Base-by-base conservation (phyloP, 2,797 vertebrate genomes). In the Urosaurus nigricauda region DNA sequence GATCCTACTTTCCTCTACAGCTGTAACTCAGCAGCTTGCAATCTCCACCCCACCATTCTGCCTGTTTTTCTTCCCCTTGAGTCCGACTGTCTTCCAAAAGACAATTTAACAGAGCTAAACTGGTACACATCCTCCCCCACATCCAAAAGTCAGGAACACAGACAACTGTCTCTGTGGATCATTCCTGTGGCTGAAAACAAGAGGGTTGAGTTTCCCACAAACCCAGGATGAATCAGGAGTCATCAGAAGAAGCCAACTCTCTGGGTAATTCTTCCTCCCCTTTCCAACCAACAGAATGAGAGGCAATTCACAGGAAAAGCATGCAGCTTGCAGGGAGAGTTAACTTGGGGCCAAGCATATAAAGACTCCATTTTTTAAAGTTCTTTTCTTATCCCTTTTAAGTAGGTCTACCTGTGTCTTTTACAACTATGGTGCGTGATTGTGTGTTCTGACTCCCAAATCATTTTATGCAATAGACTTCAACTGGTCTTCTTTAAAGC, bases 161-260 rank as follows among this genome's bases (percentile, higher is more conserved):
- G 80, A 89, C 90, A 83, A 84, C 90, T 89, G 87, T 89, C 87
- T 89, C 87, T 60, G 68, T 65, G 70, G 81, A 91, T 91, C 84
- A 89, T 91, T 91, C 90, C 87, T 87, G 84, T 89, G 87, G 90
- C 84, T 80, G 24, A 74, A 88, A 87, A 89, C 84, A 84, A 91
- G 87, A 84, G 80, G 75, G 65, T 75, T 84, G 84, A 84, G 80
- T 89, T 87, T 87, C 84, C 87, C 87, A 80, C 84, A 87, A 86
- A 80, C 14, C 56, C 74, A 79, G 84, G 80, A 80, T 56, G 75
- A 89, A 86, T 79, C 75, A 86, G 73, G 68, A 89, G 79, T 63
- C 70, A 84, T 74, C 65, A 84, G 75, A 87, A 74, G 81, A 83
- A 91, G 85, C 68, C 87, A 89, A 29, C 19, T 87, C 47, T 79